Evolutionary conservation across 2,113 vertebrate genomes (phyloP), one percentile per base, ranked within the genome.

Genomic region (Colaptes auratus): DNA sequence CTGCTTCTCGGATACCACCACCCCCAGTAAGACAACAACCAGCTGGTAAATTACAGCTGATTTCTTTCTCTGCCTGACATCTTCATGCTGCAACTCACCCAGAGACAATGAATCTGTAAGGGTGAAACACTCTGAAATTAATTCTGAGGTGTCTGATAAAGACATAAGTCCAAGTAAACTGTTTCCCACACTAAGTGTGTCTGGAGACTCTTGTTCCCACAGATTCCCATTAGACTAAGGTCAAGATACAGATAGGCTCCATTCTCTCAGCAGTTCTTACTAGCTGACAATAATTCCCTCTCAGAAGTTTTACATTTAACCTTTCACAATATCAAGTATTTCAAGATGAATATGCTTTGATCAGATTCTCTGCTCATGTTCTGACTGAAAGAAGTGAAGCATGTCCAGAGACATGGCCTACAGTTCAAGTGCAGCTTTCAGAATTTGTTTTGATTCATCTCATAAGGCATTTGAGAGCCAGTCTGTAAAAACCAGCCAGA

Each of bases 351-450:
- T 14, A 36, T 6, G 35, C 46, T 91, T 89, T 70, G 44, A 77
- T 70, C 21, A 59, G 28, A 15, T 24, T 52, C 71, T 20, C 30
- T 9, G 16, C 55, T 88, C 33, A 16, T 23, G 44, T 28, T 65
- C 58, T 13, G 35, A 17, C 28, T 9, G 15, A 48, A 70, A 75
- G 30, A 48, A 17, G 2, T 30, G 7, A 80, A 24, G 27, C 18
- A 6, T 1, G 4, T 24, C 10, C 1, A 4, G 63, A 78, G 31
- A 15, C 36, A 71, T 0, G 2, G 71, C 63, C 46, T 18, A 21
- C 18, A 25, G 44, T 25, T 82, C 61, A 44, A 93, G 20, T 6
- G 14, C n/a, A 28, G 59, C 76, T 66, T 25, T 20, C 39, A 39
- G 25, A 50, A 66, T 50, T 9, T 12, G 19, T 35, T 89, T 58